Evolutionary conservation across 1,140 invertebrate genomes (phyloP), one percentile per base, ranked within the genome.

Genomic region (Homalodisca vitripennis): DNA sequence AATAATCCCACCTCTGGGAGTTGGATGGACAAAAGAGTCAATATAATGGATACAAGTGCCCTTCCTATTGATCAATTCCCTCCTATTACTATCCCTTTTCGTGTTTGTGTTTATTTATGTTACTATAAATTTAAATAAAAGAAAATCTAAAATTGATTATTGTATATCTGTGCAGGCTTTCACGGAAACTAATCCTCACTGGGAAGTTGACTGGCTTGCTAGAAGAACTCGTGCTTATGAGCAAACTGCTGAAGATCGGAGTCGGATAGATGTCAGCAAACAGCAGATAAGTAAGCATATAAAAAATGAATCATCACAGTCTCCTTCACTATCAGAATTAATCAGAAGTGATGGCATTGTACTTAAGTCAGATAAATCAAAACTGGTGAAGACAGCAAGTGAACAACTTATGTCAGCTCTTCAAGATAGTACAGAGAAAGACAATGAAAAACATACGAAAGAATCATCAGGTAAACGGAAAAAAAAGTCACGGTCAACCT

Each of bases 181-280:
- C 73, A 85, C 91, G 3, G 87, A 89, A 53, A 87, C 92, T 79
- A 92, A 92, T 80, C 90, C 91, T 0, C 89, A 92, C 73, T 93
- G 91, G 88, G 92, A 94, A 78, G 88, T 86, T 0, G 90, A 93
- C 73, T 93, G 91, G 90, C 84, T 92, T 79, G 86, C 85, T 0
- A 91, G 92, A 77, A 82, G 92, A 2, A 89, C 92, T 74, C 89
- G 88, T 73, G 88, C 90, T 0, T 85, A 75, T 66, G 75, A 77
- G 64, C 69, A 71, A 24, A 41, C 87, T 32, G 86, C 81, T 0
- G 79, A 82, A 29, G 80, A 80, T 3, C 79, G 81, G 46, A 76
- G 79, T 63, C 79, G 81, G 32, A 78, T 81, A 57, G 80, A 2
- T 79, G 62, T 13, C 26, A 60, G 24, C 26, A 60, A 24, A 24